Evolutionary conservation across 64 coral and sea anemone species (phyloP), one percentile per base, ranked within the genome.

Genomic region (Anthopleura sola): DNA sequence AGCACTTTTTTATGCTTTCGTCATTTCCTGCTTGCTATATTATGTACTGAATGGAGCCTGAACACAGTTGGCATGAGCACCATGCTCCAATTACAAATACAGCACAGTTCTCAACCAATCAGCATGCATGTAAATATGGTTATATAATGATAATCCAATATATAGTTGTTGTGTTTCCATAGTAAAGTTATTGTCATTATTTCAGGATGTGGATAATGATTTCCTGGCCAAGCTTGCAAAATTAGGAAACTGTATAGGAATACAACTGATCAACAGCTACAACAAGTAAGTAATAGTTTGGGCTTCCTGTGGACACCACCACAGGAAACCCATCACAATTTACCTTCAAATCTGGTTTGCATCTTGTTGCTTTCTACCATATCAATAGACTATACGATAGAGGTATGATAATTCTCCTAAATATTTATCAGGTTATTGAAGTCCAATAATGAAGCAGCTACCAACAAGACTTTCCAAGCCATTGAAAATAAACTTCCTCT

Each of bases 211-310:
- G 60, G 95, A 98, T 90, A 91, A 49, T 57, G 95, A 98, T 53
- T 98, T 92, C 37, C 80, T 91, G 31, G 89, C 95, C 2, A 98
- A 98, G 68, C 83, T 98, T 20, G 92, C 95, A n/a, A 91, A 91
- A 60, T 78, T 98, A 11, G 91, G 83, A 20, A 90, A 83, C 77
- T 85, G 88, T 49, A 85, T 86, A 40, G 95, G 95, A 47, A 86
- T 87, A 19, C 95, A 98, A 37, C 92, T 98, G 15, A 86, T 98
- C 3, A 91, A 81, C 16, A 91, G 95, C 75, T 98, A 88, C 60
- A 91, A 49, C 58, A 98, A 98, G 95, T 98, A 94, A 87, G 90
- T 62, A 26, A 3, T 7, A 62, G 5, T 26, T 21, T 81, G 49
- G 78, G 39, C 23, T 81, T 14, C 39, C 38, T 81, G 49, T 51